Conservation (phyloP, 2,113 vertebrate genomes). For the Columba janthina region DNA sequence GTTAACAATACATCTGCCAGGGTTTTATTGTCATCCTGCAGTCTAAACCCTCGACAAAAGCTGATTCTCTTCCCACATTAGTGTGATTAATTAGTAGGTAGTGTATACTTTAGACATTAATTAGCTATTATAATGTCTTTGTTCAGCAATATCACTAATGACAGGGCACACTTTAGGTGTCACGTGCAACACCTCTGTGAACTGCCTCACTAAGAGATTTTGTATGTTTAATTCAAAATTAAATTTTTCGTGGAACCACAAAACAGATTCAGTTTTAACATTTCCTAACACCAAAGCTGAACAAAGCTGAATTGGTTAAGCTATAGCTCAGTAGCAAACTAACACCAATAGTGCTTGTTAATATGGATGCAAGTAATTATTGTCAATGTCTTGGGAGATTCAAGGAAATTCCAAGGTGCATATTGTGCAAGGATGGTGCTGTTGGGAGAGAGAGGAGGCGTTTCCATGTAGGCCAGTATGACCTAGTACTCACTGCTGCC, state of each 20-base stretch:
- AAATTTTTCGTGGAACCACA: neutral
- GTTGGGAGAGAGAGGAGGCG: neutral
- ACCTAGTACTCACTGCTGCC: neutral
- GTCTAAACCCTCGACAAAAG: no score
- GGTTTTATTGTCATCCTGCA: no score
- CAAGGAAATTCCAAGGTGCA: neutral
- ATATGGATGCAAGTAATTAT: neutral
- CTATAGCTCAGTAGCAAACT: neutral
- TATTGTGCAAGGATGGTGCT: neutral
- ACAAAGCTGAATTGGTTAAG: neutral
- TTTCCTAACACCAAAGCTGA: fast-evolving
- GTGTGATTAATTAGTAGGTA: neutral
- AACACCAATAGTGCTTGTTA: neutral
- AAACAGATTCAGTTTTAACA: neutral
- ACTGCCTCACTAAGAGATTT: neutral
- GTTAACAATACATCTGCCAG: no score
- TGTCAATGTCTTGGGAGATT: neutral
- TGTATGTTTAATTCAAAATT: neutral
- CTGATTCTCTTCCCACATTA: neutral
- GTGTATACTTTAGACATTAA: neutral
- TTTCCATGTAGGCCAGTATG: neutral
- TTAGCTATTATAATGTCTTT: neutral
- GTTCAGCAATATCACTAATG: neutral
- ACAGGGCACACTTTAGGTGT: neutral
- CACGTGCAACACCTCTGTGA: neutral